Base-by-base conservation (phyloP, 1,140 invertebrate genomes). In the Drosophila guanche region DNA sequence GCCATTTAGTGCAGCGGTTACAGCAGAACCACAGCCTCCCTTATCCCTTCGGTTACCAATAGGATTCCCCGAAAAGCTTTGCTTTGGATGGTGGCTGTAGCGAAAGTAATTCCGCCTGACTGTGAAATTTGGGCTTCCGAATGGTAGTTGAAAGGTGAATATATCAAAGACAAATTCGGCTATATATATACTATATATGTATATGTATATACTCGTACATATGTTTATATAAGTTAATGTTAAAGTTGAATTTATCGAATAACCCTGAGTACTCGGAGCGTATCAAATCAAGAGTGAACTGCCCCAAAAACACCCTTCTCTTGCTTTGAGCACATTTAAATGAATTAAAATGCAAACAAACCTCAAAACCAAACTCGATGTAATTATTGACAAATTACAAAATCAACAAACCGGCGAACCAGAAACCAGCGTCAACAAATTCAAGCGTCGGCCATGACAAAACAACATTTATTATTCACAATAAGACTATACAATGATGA, bases 331-430 rank as follows among this genome's bases (percentile, higher is more conserved):
- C 14, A 42, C 42, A 65, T 52, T 69, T 55, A 29, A 69, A 50
- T 51, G 46, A 41, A 56, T 74, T 74, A 70, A 59, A 70, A 71
- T 41, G 53, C 60, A 71, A 78, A 71, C 60, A 78, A 65, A 76
- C 76, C 72, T 41, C 76, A 67, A 67, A 67, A 66, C 72, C 72
- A 45, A 53, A 58, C 56, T 54, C 56, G 54, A 66, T 75, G 72
- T 76, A 78, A 78, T 78, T 78, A 78, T 78, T 78, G 76, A 76
- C 76, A 78, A 78, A 78, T 78, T 78, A 76, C 67, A 78, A 78
- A 78, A 78, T 78, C 76, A 78, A 78, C 76, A 78, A 78, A 76
- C 76, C 72, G 60, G 66, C 52, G 66, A 78, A 67, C 76, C 72
- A 54, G 60, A 78, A 78, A 78, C 72, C 76, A 71, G 66, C 76